Evolutionary conservation across 2,113 vertebrate species (phyloP).

Genomic region (Perca fluviatilis): DNA sequence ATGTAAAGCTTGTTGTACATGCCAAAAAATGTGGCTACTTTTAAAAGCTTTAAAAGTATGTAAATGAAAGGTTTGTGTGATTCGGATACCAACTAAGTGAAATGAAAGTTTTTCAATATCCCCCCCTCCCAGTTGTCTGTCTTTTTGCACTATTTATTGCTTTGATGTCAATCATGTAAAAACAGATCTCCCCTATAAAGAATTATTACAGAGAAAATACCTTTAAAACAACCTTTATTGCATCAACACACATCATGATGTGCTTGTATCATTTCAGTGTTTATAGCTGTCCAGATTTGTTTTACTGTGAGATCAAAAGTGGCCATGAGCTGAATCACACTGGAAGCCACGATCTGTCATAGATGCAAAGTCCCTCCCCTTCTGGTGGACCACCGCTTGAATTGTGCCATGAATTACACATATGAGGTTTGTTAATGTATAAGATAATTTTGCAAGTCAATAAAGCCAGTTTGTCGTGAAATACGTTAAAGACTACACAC

Average conservation of each 20-base stretch:
- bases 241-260: constrained; percentile 24
- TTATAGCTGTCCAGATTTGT: constrained; percentile 9
- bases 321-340: neutral
- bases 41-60: neutral
- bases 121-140: too few species aligned
- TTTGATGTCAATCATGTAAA: constrained; percentile 23
- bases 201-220: constrained; percentile 3
- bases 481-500: too few species aligned
- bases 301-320: constrained; percentile 4
- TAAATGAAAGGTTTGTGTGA: neutral
- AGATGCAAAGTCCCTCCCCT: too few species aligned
- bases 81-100: neutral
- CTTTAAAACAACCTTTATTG: constrained; percentile 58
- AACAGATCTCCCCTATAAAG: neutral
- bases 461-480: too few species aligned
- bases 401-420: too few species aligned
- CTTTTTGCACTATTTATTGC: constrained; percentile 40
- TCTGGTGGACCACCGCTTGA: too few species aligned
- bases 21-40: neutral
- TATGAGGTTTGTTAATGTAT: too few species aligned
- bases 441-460: too few species aligned
- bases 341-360: neutral
- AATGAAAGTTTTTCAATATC: neutral
- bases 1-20: neutral
- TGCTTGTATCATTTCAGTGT: neutral